A percentile compares a stretch with the other conserved stretches of the same genome.
Conservation (phyloP, 1,140 invertebrate genomes). For the Chlorops oryzae region DNA sequence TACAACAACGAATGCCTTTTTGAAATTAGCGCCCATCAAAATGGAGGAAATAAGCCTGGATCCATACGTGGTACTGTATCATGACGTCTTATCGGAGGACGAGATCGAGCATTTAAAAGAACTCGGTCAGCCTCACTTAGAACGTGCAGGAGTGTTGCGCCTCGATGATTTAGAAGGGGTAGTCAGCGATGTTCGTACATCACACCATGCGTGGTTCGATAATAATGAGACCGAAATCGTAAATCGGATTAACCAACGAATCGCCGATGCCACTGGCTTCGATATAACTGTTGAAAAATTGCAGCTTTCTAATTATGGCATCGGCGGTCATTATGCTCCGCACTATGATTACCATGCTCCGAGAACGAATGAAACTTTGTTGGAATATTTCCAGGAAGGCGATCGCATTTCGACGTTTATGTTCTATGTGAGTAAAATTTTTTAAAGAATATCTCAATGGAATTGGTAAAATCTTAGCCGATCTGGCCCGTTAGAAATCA, state of each 20-base stretch:
- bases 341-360: conserved; percentile 55
- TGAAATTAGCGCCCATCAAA: conserved; percentile 79
- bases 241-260: conserved; percentile 60
- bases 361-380: neutral
- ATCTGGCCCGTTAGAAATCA: neutral
- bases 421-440: conserved; percentile 30
- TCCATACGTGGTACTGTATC: conserved; percentile 80
- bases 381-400: conserved; percentile 8
- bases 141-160: conserved; percentile 75
- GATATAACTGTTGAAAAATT: conserved; percentile 61
- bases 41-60: conserved; percentile 79
- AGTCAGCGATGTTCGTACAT: conserved; percentile 78
- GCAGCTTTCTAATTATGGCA: conserved; percentile 63
- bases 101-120: conserved; percentile 79
- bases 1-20: conserved; percentile 61
- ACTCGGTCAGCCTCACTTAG: conserved; percentile 71
- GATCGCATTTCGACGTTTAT: conserved; percentile 39
- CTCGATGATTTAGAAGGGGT: conserved; percentile 68
- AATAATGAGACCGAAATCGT: conserved; percentile 68
- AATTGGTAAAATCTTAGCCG: neutral
- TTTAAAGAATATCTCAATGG: conserved; percentile 51
- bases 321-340: conserved; percentile 66
- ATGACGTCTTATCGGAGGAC: conserved; percentile 76
- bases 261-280: conserved; percentile 73
- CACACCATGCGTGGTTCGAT: conserved; percentile 93